Conservation (phyloP, 2,888 invertebrate species). For the Tiliacea citrago region DNA sequence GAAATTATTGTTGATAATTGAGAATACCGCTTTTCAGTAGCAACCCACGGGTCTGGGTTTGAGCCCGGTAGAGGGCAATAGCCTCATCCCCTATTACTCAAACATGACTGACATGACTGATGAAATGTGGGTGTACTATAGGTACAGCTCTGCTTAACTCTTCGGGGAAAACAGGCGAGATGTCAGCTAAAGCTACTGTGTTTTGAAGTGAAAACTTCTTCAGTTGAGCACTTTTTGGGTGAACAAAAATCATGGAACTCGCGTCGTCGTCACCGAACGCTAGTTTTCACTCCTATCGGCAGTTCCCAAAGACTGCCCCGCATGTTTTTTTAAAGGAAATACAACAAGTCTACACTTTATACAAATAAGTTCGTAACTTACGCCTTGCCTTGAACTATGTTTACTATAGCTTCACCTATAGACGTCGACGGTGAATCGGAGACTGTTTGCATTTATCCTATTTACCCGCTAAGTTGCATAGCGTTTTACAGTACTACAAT, state of each 20-base stretch:
- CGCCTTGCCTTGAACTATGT: neutral
- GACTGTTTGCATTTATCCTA: neutral
- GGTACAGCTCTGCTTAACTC: neutral
- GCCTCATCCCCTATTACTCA: neutral
- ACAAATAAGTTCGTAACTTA: slow-evolving; percentile 3
- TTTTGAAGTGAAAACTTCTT: too few relatives aligned
- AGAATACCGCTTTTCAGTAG: neutral
- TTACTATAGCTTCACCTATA: slow-evolving; percentile 11
- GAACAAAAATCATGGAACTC: too few relatives aligned
- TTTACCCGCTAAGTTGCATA: neutral
- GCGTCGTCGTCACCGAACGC: too few relatives aligned
- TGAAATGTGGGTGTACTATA: too few relatives aligned
- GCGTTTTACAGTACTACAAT: neutral
- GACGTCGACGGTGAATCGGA: slow-evolving; percentile 13
- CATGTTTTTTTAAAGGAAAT: neutral
- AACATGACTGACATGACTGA: neutral
- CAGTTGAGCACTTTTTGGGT: too few relatives aligned
- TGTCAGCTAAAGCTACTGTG: neutral
- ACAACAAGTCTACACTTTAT: neutral
- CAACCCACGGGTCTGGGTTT: neutral
- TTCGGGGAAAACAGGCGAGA: neutral
- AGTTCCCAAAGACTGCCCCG: too few relatives aligned
- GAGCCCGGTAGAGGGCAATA: too few relatives aligned
- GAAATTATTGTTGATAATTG: neutral
- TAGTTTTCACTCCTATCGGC: too few relatives aligned